Base-by-base conservation (phyloP, 2,888 invertebrate species). In the Apodemia zela region DNA sequence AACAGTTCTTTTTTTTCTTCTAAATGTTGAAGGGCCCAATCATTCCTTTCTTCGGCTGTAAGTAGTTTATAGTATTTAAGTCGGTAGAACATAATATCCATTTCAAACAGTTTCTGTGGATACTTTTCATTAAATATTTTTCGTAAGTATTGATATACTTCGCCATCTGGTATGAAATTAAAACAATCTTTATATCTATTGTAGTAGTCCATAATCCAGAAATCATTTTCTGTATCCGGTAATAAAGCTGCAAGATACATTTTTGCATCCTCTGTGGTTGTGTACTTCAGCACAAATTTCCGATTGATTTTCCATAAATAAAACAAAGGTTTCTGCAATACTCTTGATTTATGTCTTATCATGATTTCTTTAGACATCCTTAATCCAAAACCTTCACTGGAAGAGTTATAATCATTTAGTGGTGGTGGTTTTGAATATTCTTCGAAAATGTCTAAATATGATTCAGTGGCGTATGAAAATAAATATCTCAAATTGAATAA, bases 1-100 rank as follows among this genome's bases (percentile, higher is more conserved):
- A 79, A 65, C 35, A 79, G 61, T 62, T 82, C 83, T 38, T 71
- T 67, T 42, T 72, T 71, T 62, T 70, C 74, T 45, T 76, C 73
- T 62, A 85, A 67, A 45, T 85, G 77, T 25, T 68, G 65, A 18
- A 82, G 66, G n/a, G 84, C 83, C 85, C 85, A 85, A 54, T 63
- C 51, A 71, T 85, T 80, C 66, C 65, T 74, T 61, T 83, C 76
- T 21, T 75, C 70, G 38, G n/a, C 0, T 8, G 78, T 78, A 73
- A 86, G 78, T 18, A 82, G 65, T 35, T 71, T 64, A 65, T 75
- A 80, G 62, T 72, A 78, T 0, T 70, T 42, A 6, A 62, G 64
- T 0, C 69, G 21, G 68, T 78, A 79, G 68, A 85, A 86, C 0
- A 67, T 13, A n/a, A 63, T 45, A 13, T 54, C 62, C 67, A 72